These are phyloP conservation scores for Agrypnia vestita DNA, from an alignment of 1,140 invertebrate species.

Conservation along the genomic window DNA sequence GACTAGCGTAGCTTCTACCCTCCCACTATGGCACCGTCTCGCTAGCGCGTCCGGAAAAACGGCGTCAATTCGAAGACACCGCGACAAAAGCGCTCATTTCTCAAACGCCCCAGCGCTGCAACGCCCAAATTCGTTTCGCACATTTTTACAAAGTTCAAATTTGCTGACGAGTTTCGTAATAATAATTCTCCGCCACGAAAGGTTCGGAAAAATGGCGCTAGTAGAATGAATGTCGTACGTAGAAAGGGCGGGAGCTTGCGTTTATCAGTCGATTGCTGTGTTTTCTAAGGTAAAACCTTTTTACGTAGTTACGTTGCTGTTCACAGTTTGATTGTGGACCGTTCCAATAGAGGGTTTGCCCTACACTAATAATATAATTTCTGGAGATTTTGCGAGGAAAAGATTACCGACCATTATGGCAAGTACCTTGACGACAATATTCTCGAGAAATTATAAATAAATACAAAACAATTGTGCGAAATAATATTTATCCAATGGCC, in stretches of 20 bases:
- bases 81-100: background rate
- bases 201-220: too few species aligned
- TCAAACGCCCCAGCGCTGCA: background rate
- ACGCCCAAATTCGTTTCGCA: too few species aligned
- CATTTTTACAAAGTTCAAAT: too few species aligned
- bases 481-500: too few species aligned
- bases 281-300: too few species aligned
- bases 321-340: background rate
- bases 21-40: slow-evolving; percentile 2
- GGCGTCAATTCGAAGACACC: background rate
- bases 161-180: too few species aligned
- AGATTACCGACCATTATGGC: slow-evolving; percentile 5
- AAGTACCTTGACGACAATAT: background rate
- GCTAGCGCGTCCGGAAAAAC: background rate
- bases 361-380: slow-evolving; percentile 18
- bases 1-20: slow-evolving; percentile 42
- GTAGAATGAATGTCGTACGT: too few species aligned
- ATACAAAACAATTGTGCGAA: too few species aligned
- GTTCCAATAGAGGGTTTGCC: slow-evolving; percentile 17
- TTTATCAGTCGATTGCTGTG: background rate
- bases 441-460: too few species aligned
- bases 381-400: slow-evolving; percentile 22
- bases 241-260: too few species aligned
- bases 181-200: too few species aligned
- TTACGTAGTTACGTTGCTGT: background rate